Base-by-base conservation (phyloP, 2,113 vertebrate species). In the Pomatorhinus ruficollis region DNA sequence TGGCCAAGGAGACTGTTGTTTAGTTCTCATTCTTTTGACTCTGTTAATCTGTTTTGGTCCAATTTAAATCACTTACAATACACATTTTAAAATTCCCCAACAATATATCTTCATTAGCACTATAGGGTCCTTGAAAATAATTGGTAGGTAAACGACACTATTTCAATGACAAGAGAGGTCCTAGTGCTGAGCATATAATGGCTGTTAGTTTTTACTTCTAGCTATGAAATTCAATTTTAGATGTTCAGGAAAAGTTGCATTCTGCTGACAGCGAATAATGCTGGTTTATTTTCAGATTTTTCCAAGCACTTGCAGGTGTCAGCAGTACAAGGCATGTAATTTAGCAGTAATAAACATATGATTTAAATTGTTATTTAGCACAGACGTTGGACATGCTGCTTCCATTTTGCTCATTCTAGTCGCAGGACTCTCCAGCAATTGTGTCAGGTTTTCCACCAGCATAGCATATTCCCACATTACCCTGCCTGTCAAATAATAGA, bases 401-500 rank as follows among this genome's bases (percentile, higher is more conserved):
- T 90, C 53, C 33, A 35, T 93, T 96, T 79, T 86, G 50, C 74
- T 93, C 75, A 31, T 76, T 65, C 47, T 60, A 24, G 15, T 80
- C 42, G 40, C n/a, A 70, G 39, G 39, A 79, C 69, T 83, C 60
- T 94, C n/a, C 81, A 77, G 85, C 76, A 83, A 16, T 37, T 47
- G 59, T 91, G 63, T 86, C 83, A 63, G 60, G 63, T 96, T 94
- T 97, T 78, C 82, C 69, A 94, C 59, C 54, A 83, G 47, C 1
- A 0, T 92, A 83, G 87, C 60, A 40, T 93, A 96, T 95, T 97
- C 96, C 93, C 72, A 20, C 74, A 92, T 97, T 96, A 95, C 77
- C 90, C 96, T 96, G 39, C 92, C 93, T 98, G 97, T 98, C 94
- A 97, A 90, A 95, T 94, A 76, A 70, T 12, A 93, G 93, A 90